A percentile compares a stretch with the other conserved stretches of the same genome.
Conservation (phyloP, 2,113 vertebrate species). For the Corvus moneduloides region DNA sequence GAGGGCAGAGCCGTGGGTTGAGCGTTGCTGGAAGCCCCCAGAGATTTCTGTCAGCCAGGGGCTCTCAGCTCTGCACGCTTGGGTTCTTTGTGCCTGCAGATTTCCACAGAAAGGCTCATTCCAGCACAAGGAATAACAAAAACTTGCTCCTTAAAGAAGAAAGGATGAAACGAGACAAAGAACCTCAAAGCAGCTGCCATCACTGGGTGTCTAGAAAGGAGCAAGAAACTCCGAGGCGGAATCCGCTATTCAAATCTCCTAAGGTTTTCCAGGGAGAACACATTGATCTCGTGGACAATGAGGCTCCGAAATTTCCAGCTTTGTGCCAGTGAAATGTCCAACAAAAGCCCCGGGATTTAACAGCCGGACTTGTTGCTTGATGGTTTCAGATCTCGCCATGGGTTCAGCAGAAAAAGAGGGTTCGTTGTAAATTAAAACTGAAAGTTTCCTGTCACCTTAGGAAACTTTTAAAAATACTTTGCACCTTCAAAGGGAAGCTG, state of each 20-base stretch:
- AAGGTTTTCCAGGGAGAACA: neutral
- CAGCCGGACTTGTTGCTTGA: neutral
- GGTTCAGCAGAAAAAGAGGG: neutral
- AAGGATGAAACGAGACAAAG: constrained; percentile 50
- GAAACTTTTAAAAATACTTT: constrained; percentile 20
- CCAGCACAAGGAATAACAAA: constrained; percentile 26
- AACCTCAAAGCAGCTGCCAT: constrained; percentile 57
- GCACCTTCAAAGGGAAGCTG: constrained; percentile 15
- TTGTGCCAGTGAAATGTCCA: neutral
- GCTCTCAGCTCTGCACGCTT: constrained; percentile 29
- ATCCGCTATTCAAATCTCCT: constrained; percentile 33
- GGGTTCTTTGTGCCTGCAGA: constrained; percentile 22
- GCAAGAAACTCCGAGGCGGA: constrained; percentile 24
- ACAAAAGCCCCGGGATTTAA: neutral
- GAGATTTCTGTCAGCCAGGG: neutral
- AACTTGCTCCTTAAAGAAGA: constrained; percentile 55
- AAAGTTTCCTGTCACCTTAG: constrained; percentile 14
- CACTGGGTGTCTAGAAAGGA: constrained; percentile 33
- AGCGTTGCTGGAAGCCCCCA: neutral
- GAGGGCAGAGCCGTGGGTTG: neutral
- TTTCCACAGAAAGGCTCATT: neutral
- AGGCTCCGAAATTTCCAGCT: neutral
- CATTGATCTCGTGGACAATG: neutral
- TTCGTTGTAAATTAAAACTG: neutral
- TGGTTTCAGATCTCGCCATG: constrained; percentile 29